Conservation (phyloP, 2,888 invertebrate genomes). For the Aleiodes leptofemur region DNA sequence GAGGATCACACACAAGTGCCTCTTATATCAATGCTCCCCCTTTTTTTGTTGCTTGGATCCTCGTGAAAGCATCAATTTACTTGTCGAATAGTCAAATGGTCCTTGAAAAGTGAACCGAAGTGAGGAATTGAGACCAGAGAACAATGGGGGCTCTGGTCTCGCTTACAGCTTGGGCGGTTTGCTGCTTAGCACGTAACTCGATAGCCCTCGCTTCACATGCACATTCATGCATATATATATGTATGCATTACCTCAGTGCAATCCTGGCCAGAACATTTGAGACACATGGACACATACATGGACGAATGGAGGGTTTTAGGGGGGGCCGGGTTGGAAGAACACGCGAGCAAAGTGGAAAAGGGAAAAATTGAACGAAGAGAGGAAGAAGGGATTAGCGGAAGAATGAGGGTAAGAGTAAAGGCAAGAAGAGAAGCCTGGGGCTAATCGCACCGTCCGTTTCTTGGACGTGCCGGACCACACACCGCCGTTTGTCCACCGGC, state of each 20-base stretch:
- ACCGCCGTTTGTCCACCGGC: conserved; percentile 56
- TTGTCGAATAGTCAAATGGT: conserved; percentile 18
- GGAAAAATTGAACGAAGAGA: conserved; percentile 48
- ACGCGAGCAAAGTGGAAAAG: conserved; percentile 27
- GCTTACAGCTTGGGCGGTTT: conserved; percentile 64
- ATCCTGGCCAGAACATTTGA: conserved; percentile 48
- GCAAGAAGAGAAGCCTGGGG: conserved; percentile 63
- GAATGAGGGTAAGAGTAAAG: conserved; percentile 10
- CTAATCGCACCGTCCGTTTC: conserved; percentile 72
- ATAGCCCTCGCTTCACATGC: conserved; percentile 59
- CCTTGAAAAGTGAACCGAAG: conserved; percentile 46
- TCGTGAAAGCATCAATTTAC: conserved; percentile 12
- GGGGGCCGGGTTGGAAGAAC: background rate
- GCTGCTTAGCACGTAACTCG: conserved; percentile 72
- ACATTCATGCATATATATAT: background rate
- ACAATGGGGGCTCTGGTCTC: conserved; percentile 58
- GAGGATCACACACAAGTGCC: no score
- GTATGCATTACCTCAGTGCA: conserved; percentile 40
- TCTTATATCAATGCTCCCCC: background rate
- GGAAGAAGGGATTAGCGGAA: conserved; percentile 56
- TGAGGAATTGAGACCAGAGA: conserved; percentile 38
- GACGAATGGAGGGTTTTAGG: no score
- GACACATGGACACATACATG: conserved; percentile 33
- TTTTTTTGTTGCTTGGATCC: background rate
- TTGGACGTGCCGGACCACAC: conserved; percentile 70